phyloP scores from a whole-genome alignment of 2,888 invertebrate species.

The Lobophora halterata region DNA sequence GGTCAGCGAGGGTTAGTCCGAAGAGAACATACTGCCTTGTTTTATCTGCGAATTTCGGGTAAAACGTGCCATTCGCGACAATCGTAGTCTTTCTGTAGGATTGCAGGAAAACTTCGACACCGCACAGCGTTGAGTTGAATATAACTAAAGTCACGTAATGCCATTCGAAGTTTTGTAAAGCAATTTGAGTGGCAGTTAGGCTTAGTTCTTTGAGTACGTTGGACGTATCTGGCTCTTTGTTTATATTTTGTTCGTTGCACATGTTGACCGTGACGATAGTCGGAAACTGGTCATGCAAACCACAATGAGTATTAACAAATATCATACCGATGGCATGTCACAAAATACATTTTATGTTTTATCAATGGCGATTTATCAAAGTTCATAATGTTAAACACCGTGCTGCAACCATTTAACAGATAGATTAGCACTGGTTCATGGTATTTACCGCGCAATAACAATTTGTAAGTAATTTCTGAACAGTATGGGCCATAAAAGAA shows the following conservation, averaged over 20 bases:
- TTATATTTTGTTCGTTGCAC: slow-evolving; percentile 19
- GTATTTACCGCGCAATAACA: slow-evolving; percentile 7
- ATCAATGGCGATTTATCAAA: slow-evolving; percentile 28
- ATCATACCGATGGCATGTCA: slow-evolving; percentile 12
- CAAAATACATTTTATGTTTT: slow-evolving; percentile 22
- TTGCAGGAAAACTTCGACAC: slow-evolving; percentile 48
- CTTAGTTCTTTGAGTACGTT: slow-evolving; percentile 37
- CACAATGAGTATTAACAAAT: slow-evolving; percentile 5
- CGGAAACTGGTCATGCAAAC: slow-evolving; percentile 5
- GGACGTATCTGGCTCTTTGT: slow-evolving; percentile 16
- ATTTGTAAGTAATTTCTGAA: slow-evolving; percentile 20
- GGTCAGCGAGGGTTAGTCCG: slow-evolving; percentile 39
- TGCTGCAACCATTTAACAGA: slow-evolving; percentile 8
- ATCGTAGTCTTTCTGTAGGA: slow-evolving; percentile 48
- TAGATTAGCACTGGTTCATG: slow-evolving; percentile 14
- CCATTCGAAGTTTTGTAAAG: slow-evolving; percentile 55
- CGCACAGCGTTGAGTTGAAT: slow-evolving; percentile 50
- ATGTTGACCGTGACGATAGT: slow-evolving; percentile 13
- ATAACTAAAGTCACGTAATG: slow-evolving; percentile 53
- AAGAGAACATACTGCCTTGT: slow-evolving; percentile 55
- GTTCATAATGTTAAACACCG: slow-evolving; percentile 15
- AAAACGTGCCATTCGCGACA: slow-evolving; percentile 40
- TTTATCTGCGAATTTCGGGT: slow-evolving; percentile 32
- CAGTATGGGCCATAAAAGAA: slow-evolving; percentile 41
- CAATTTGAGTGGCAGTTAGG: slow-evolving; percentile 51